Evolutionary conservation across 2,797 vertebrate genomes (phyloP), one percentile per base, ranked within the genome.

Genomic region (Carapus acus): DNA sequence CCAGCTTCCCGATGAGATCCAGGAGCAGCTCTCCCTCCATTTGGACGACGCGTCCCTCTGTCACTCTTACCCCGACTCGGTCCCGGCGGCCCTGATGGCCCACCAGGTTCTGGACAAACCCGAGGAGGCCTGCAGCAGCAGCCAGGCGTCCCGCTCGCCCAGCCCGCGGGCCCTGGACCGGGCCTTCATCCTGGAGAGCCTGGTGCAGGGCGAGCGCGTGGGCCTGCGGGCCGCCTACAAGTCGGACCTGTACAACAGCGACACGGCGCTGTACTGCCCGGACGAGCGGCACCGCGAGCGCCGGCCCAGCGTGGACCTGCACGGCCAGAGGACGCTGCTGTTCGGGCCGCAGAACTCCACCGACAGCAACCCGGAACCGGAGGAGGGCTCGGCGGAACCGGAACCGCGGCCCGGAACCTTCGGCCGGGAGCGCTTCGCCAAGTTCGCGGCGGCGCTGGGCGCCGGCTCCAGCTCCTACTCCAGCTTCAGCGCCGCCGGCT

Each of bases 391-490:
- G 0, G 70, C 81, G n/a, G 91, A 89, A n/a, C 77, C 90, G 78
- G 90, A 87, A 38, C 87, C 89, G 0, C 85, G 88, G n/a, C n/a
- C n/a, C n/a, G n/a, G n/a, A n/a, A n/a, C n/a, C 49, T 95, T 91
- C 83, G 89, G 90, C 16, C 94, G 90, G 1, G 92, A 94, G 73
- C 90, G 90, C 77, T 97, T 94, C 58, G 73, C 87, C 0, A 91
- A 93, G 82, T 97, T 95, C 46, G 88, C 90, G 3, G 82, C 88
- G 65, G 88, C 92, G 0, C 79, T 94, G 61, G 91, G 90, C 0
- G 91, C 89, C 0, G 93, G 91, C 2, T 96, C 94, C 67, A 97
- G 94, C 83, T 94, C 93, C 49, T 99, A 97, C 71, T 98, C 94
- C 42, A 98, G 94, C 83, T 96, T 98, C 83, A 98, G 93, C 0